These are phyloP conservation scores for Mormyrops boulengeri DNA, from an alignment of 2,797 vertebrate species.

Conservation along the genomic window DNA sequence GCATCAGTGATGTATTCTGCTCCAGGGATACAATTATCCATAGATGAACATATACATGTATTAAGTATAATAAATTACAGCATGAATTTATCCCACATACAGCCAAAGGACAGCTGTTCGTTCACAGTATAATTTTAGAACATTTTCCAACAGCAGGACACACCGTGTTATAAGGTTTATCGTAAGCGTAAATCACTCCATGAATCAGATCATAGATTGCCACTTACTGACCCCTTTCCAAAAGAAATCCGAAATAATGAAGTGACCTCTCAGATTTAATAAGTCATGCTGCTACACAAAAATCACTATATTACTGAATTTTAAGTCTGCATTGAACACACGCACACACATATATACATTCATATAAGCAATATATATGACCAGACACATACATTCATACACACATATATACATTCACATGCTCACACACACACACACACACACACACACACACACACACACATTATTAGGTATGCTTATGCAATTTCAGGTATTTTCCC, in stretches of 20 bases:
- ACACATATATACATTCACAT: no score
- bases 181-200: background rate
- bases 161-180: background rate
- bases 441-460: background rate
- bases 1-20: background rate
- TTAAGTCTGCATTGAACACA: background rate
- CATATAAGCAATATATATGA: background rate
- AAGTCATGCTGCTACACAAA: background rate
- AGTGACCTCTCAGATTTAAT: background rate
- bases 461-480: background rate
- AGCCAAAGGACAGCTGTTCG: background rate
- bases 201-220: background rate
- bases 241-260: background rate
- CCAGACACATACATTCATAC: background rate
- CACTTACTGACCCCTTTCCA: background rate
- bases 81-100: background rate
- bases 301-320: background rate
- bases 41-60: constrained; percentile 11
- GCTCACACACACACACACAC: background rate
- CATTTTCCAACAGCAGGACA: background rate
- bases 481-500: background rate
- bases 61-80: constrained; percentile 2
- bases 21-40: background rate
- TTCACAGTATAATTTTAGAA: background rate
- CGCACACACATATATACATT: background rate